These are phyloP conservation scores for Thera britannica DNA, from an alignment of 2,888 invertebrate species.

Conservation along the genomic window DNA sequence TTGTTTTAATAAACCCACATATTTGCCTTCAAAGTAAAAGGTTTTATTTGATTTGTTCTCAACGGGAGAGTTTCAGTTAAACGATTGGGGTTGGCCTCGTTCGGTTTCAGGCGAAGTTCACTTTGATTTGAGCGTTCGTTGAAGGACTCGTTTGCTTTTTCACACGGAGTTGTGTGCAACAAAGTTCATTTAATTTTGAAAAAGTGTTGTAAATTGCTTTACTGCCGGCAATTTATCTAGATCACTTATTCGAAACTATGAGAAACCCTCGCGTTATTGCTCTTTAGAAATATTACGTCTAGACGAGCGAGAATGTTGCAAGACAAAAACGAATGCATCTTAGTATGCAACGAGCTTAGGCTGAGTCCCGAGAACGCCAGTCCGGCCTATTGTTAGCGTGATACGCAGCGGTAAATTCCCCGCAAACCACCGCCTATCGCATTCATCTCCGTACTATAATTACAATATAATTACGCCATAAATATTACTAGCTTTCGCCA, in stretches of 20 bases:
- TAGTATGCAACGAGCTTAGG: slow-evolving; percentile 51
- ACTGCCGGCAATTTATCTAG: slow-evolving; percentile 34
- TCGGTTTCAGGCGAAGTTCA: slow-evolving; percentile 33
- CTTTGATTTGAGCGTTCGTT: slow-evolving; percentile 36
- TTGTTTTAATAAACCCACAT: slow-evolving; percentile 79
- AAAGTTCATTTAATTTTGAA: slow-evolving; percentile 1
- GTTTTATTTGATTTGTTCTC: slow-evolving; percentile 72
- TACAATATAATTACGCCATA: slow-evolving; percentile 73
- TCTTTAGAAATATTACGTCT: slow-evolving; percentile 78
- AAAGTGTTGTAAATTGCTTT: slow-evolving; percentile 23
- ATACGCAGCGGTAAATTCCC: slow-evolving; percentile 70
- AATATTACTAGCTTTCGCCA: slow-evolving; percentile 59
- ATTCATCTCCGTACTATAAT: slow-evolving; percentile 66
- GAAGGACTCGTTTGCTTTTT: slow-evolving; percentile 13
- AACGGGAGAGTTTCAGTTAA: slow-evolving; percentile 41
- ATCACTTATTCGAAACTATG: slow-evolving; percentile 53
- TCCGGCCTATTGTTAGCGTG: slow-evolving; percentile 80
- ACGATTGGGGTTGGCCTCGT: slow-evolving; percentile 37
- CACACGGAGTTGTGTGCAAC: neutral
- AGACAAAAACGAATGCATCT: slow-evolving; percentile 71
- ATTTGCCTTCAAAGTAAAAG: slow-evolving; percentile 72
- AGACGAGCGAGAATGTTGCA: slow-evolving; percentile 74
- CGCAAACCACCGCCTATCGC: slow-evolving; percentile 57
- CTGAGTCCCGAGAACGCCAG: slow-evolving; percentile 43
- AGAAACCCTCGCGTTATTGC: slow-evolving; percentile 64